Evolutionary conservation across 2,888 invertebrate genomes (phyloP).

Genomic region (Cryptus viduatorius): DNA sequence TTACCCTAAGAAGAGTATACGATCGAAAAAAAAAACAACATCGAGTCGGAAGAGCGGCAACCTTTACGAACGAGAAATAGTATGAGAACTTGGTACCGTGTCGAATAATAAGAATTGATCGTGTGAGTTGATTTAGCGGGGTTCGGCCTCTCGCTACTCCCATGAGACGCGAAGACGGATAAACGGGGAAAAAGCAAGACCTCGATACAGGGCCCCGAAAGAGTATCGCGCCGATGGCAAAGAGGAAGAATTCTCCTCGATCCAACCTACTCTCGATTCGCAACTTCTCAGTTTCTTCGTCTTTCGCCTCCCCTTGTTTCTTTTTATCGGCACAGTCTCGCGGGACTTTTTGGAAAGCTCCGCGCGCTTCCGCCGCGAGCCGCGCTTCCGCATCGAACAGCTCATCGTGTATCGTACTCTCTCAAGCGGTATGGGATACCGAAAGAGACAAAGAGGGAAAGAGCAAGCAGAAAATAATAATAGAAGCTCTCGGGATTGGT

Average conservation of each 20-base stretch:
- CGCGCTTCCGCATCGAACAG: conserved; percentile 10
- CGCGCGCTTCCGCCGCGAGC: conserved; percentile 12
- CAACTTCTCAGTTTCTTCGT: conserved; percentile 21
- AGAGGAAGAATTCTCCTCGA: background rate
- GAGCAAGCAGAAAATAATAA: conserved; percentile 7
- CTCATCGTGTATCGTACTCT: background rate
- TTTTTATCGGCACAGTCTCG: conserved; percentile 20
- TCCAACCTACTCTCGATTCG: background rate
- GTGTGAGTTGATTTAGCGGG: conserved; percentile 37
- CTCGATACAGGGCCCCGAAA: conserved; percentile 1
- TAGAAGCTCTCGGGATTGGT: conserved; percentile 25
- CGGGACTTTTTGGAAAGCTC: conserved; percentile 14
- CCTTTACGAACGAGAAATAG: background rate
- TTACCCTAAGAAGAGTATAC: background rate
- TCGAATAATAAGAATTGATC: conserved; percentile 59
- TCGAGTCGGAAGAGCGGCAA: background rate
- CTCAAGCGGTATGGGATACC: conserved; percentile 1
- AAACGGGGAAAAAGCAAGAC: background rate
- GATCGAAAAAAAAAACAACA: background rate
- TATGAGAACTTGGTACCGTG: conserved; percentile 23
- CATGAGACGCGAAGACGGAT: background rate
- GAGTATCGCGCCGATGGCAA: background rate
- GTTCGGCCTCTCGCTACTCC: background rate
- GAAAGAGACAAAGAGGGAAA: background rate
- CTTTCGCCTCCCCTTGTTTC: background rate